Percentiles rank a stretch among this genome's conserved stretches.
phyloP scores from a whole-genome alignment of 2,113 vertebrate genomes.

The Isurus oxyrinchus region DNA sequence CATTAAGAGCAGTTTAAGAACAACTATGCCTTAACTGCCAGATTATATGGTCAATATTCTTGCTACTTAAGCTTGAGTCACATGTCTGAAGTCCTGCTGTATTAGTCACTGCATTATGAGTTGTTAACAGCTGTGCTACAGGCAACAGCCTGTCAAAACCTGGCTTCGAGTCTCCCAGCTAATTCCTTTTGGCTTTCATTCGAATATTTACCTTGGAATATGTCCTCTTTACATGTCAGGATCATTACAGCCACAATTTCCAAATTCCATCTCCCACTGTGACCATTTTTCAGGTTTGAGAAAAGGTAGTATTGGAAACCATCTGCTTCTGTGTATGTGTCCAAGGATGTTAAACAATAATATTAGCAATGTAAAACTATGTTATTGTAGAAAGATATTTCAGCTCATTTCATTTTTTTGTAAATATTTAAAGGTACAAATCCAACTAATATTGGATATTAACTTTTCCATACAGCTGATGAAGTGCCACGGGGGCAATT shows the following conservation, averaged over 20 bases:
- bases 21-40: not conserved
- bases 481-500: not conserved
- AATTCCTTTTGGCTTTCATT: not conserved
- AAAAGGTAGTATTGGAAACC: not conserved
- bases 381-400: not conserved
- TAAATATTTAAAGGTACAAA: not conserved
- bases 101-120: not conserved
- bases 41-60: not conserved
- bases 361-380: not conserved
- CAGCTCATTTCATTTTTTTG: not conserved
- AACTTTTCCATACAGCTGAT: not conserved
- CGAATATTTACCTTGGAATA: constrained; percentile 2
- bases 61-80: not conserved
- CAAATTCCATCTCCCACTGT: not conserved
- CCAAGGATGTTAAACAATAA: not conserved
- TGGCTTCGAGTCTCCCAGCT: not conserved
- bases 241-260: not conserved
- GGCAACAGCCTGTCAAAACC: constrained; percentile 1
- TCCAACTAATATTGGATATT: not conserved
- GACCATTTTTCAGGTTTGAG: not conserved
- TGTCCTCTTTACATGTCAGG: not conserved
- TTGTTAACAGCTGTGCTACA: constrained; percentile 7
- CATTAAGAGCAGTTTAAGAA: not conserved
- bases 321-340: constrained; percentile 18
- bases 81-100: not conserved